Evolutionary conservation across 2,797 vertebrate species (phyloP).

Genomic region (Onychomys arenicola): DNA sequence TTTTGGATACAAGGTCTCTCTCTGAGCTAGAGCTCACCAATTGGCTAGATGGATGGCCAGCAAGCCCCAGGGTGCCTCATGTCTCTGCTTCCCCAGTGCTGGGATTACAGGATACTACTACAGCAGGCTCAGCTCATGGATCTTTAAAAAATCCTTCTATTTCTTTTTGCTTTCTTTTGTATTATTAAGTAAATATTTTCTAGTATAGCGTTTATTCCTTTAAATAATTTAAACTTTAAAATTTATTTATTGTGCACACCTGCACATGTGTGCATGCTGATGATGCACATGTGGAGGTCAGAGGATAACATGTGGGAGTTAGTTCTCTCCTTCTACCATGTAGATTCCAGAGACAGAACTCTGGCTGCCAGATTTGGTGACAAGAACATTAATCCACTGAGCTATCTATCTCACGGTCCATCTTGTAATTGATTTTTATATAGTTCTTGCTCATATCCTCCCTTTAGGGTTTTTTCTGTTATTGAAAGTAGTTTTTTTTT

Average conservation of each 20-base stretch:
- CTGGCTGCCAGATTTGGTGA: background rate
- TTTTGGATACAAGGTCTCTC: background rate
- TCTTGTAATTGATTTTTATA: background rate
- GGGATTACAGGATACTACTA: background rate
- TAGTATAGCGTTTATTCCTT: background rate
- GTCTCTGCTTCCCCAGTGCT: background rate
- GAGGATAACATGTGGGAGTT: background rate
- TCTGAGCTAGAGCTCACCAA: background rate
- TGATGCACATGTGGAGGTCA: background rate
- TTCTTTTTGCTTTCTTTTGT: background rate
- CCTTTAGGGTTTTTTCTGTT: background rate
- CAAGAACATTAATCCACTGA: background rate
- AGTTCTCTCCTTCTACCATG: background rate
- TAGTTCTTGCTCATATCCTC: background rate
- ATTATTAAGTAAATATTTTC: conserved; percentile 3
- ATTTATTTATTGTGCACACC: background rate
- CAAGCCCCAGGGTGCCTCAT: no score
- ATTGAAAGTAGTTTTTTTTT: background rate
- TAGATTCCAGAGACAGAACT: background rate
- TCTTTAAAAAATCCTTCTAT: background rate
- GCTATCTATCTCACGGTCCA: background rate
- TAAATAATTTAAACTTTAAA: background rate
- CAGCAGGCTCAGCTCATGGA: background rate
- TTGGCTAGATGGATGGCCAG: background rate
- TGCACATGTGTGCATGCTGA: background rate